Percentiles rank a stretch among this genome's conserved stretches.
These are phyloP conservation scores for Polyommatus iphigenia DNA, from an alignment of 2,888 invertebrate genomes.

Conservation along the genomic window DNA sequence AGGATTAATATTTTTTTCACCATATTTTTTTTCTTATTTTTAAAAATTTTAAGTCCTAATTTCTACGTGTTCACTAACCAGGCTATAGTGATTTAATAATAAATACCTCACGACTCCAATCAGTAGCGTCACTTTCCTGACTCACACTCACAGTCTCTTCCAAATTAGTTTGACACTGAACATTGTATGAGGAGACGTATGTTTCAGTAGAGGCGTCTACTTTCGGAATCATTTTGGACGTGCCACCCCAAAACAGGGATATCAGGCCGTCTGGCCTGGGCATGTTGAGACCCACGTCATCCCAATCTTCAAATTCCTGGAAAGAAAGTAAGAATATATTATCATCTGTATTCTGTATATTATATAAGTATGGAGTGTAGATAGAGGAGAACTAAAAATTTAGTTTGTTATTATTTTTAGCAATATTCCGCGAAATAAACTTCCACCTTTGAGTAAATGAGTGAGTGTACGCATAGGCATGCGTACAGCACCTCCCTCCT, in stretches of 20 bases:
- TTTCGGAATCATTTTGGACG: constrained; percentile 59
- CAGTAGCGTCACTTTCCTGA: constrained; percentile 62
- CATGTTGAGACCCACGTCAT: constrained; percentile 93
- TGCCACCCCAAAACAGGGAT: constrained; percentile 82
- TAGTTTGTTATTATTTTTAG: too few species aligned
- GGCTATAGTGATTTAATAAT: background rate
- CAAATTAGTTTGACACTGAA: constrained; percentile 73
- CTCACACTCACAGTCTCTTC: constrained; percentile 68
- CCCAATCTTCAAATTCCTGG: constrained; percentile 94
- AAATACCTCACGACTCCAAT: constrained; percentile 72
- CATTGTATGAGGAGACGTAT: constrained; percentile 53
- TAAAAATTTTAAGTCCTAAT: too few species aligned
- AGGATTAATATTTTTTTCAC: too few species aligned
- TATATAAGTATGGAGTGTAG: too few species aligned
- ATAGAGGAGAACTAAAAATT: too few species aligned
- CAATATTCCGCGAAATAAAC: too few species aligned
- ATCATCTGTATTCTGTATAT: background rate
- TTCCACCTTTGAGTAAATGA: too few species aligned
- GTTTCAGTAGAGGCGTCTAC: constrained; percentile 72
- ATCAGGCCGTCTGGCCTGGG: constrained; percentile 88
- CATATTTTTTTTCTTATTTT: too few species aligned
- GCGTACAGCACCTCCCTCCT: too few species aligned
- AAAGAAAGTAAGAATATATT: background rate
- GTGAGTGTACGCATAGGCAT: too few species aligned
- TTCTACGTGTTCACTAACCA: background rate